phyloP scores from a whole-genome alignment of 2,888 invertebrate genomes.

The Lepidocyrtoides sp. region DNA sequence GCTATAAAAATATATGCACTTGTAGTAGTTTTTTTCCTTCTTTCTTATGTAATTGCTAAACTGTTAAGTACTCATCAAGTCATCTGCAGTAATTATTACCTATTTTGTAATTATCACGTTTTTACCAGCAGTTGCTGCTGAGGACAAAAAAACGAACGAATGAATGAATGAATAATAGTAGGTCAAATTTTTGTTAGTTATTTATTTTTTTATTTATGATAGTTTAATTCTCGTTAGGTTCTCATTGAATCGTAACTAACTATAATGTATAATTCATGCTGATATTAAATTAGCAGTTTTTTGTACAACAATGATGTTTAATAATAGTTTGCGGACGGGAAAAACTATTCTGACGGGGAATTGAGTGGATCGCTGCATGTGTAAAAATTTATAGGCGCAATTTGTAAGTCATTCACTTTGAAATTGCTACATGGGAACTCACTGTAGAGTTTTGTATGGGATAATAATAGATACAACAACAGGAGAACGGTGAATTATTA shows the following conservation, averaged over 20 bases:
- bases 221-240: neutral
- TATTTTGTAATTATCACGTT: constrained; percentile 15
- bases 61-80: constrained; percentile 19
- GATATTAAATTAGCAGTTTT: too few relatives aligned
- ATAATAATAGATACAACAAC: neutral
- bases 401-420: constrained; percentile 24
- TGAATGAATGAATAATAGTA: constrained; percentile 1
- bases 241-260: too few relatives aligned
- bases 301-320: too few relatives aligned
- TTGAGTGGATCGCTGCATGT: too few relatives aligned
- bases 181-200: neutral
- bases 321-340: too few relatives aligned
- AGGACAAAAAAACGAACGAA: neutral
- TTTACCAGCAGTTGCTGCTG: neutral
- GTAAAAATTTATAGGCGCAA: neutral
- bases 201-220: neutral
- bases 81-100: constrained; percentile 9
- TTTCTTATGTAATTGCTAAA: constrained; percentile 16
- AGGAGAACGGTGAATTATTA: neutral
- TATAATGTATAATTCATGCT: too few relatives aligned
- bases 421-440: constrained; percentile 21
- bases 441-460: neutral
- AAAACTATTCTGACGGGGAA: too few relatives aligned
- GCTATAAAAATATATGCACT: neutral
- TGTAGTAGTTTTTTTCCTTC: neutral